A percentile compares a stretch with the other conserved stretches of the same genome.
These are phyloP conservation scores for Dryas iulia DNA, from an alignment of 1,140 invertebrate species.

Conservation along the genomic window DNA sequence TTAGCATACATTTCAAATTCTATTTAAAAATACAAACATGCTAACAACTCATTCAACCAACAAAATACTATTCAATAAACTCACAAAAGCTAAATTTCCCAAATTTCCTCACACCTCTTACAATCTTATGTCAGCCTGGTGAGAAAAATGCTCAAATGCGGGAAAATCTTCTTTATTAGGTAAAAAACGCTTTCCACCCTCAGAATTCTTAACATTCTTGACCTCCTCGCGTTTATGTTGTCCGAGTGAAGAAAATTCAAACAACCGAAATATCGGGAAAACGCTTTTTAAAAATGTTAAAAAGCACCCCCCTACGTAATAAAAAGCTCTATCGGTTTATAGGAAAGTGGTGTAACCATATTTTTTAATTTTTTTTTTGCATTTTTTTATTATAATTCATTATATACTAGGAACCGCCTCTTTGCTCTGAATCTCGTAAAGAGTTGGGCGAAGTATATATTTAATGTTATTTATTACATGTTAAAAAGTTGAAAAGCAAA, in stretches of 20 bases:
- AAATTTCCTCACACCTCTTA: conserved; percentile 42
- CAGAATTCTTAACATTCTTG: conserved; percentile 56
- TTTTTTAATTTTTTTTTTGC: no score
- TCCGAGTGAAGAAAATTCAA: conserved; percentile 75
- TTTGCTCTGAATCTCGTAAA: no score
- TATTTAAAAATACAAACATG: no score
- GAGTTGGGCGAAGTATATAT: no score
- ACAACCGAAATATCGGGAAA: conserved; percentile 60
- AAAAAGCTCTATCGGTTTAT: background rate
- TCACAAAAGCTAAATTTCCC: conserved; percentile 13
- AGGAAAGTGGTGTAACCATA: background rate
- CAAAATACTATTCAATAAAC: background rate
- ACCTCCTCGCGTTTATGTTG: conserved; percentile 44
- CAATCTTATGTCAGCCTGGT: conserved; percentile 55
- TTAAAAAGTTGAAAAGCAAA: no score
- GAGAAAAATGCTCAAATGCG: conserved; percentile 78
- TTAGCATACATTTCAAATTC: background rate
- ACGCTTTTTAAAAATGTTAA: conserved; percentile 57
- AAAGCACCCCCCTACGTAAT: background rate
- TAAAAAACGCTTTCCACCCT: conserved; percentile 41
- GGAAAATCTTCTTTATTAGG: conserved; percentile 75
- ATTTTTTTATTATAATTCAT: background rate
- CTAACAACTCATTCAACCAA: background rate
- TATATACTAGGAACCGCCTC: no score
- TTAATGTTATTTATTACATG: no score